A percentile compares a stretch with the other conserved stretches of the same genome.
These are phyloP conservation scores for Corbicula japonica DNA, from an alignment of 2,888 invertebrate species.

Conservation along the genomic window DNA sequence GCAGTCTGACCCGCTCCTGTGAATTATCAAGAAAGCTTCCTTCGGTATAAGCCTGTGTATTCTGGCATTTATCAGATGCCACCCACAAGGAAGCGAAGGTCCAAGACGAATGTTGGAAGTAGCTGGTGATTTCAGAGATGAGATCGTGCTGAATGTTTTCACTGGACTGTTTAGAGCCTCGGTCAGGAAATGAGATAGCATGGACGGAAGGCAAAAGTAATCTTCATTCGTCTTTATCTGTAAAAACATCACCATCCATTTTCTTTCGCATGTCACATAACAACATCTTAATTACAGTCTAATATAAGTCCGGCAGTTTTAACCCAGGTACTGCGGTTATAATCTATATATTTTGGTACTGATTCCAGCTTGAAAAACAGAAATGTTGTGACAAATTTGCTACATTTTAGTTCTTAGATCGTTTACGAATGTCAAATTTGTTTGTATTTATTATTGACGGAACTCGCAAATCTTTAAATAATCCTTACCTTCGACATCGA, in stretches of 20 bases:
- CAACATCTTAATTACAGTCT: not conserved
- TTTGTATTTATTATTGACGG: not conserved
- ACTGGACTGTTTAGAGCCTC: slow-evolving; percentile 45
- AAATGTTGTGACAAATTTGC: not conserved
- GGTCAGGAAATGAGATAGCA: slow-evolving; percentile 6
- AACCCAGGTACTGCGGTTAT: not conserved
- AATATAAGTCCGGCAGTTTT: not conserved
- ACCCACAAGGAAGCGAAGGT: slow-evolving; percentile 36
- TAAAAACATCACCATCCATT: not conserved
- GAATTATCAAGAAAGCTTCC: slow-evolving; percentile 40
- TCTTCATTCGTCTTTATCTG: not conserved
- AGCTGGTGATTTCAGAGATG: not conserved
- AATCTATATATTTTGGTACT: not conserved
- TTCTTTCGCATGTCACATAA: not conserved
- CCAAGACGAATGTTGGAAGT: not conserved
- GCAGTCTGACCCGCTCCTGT: slow-evolving; percentile 39
- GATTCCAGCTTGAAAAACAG: not conserved
- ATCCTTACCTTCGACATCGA: too few species aligned
- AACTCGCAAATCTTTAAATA: too few species aligned
- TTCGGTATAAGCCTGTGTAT: slow-evolving; percentile 1
- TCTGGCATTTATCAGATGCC: slow-evolving; percentile 38
- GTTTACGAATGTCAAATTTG: not conserved
- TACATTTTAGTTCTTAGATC: not conserved
- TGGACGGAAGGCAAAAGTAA: slow-evolving; percentile 31
- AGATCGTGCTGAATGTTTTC: not conserved